phyloP scores from a whole-genome alignment of 1,140 invertebrate species.

The Asobara japonica region DNA sequence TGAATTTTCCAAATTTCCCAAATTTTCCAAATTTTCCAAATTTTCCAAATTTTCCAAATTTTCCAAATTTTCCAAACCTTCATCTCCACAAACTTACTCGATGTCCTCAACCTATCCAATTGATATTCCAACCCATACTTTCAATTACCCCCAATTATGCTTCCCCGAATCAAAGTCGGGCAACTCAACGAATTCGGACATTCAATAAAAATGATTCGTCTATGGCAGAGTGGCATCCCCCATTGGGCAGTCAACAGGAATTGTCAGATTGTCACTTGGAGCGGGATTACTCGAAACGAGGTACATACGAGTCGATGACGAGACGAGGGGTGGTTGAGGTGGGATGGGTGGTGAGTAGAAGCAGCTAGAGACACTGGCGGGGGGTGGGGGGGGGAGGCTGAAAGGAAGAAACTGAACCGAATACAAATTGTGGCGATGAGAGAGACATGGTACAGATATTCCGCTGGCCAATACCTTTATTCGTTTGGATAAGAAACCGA shows the following conservation, averaged over 20 bases:
- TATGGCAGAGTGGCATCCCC: background rate
- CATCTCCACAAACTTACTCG: too few relatives aligned
- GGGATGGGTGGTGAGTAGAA: background rate
- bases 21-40: too few relatives aligned
- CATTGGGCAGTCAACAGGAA: background rate
- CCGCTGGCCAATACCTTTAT: slow-evolving; percentile 17
- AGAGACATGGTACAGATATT: background rate
- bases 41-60: too few relatives aligned
- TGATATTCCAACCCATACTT: background rate
- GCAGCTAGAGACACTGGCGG: background rate
- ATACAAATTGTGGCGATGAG: slow-evolving; percentile 37
- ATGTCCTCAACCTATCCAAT: too few relatives aligned
- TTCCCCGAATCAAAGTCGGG: background rate
- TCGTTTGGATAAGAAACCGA: slow-evolving; percentile 30
- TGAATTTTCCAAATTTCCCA: too few relatives aligned
- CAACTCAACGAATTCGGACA: background rate
- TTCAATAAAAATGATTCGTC: background rate
- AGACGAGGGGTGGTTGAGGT: background rate
- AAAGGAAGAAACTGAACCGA: slow-evolving; percentile 36
- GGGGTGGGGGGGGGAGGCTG: background rate
- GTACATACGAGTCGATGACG: slow-evolving; percentile 12
- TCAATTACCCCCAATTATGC: background rate
- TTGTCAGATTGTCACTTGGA: slow-evolving; percentile 15
- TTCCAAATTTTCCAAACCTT: too few relatives aligned
- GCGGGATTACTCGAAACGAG: slow-evolving; percentile 2